phyloP scores from a whole-genome alignment of 1,140 invertebrate species.

The Physella acuta region DNA sequence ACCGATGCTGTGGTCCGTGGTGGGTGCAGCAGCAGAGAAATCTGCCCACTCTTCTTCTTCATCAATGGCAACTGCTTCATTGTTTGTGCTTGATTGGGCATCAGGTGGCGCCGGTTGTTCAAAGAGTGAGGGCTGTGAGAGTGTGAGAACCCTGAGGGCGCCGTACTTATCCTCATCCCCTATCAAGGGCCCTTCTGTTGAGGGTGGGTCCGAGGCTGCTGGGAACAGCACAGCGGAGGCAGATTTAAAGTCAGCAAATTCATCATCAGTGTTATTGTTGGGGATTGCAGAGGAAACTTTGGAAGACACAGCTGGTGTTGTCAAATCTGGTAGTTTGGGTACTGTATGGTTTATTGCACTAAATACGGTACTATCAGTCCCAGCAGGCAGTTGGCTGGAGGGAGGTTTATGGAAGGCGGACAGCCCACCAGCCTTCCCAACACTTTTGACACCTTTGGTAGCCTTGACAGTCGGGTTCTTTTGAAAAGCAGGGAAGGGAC shows the following conservation, averaged over 20 bases:
- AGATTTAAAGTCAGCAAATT: conserved; percentile 40
- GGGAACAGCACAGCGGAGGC: conserved; percentile 11
- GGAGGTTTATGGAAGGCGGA: neutral
- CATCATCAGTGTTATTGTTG: conserved; percentile 1
- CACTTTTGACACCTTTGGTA: neutral
- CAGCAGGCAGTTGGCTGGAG: neutral
- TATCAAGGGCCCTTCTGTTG: conserved; percentile 40
- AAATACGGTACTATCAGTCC: too few relatives aligned
- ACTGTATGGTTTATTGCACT: conserved; percentile 1
- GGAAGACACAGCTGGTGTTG: neutral
- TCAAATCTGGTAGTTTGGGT: conserved; percentile 15
- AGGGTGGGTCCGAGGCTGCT: neutral
- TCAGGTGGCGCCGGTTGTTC: conserved; percentile 11
- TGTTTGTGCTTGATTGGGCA: neutral
- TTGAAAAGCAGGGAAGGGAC: conserved; percentile 31
- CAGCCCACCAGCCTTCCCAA: neutral
- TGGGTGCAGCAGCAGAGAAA: conserved; percentile 20
- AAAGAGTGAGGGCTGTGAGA: conserved; percentile 22
- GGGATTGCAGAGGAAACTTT: conserved; percentile 23
- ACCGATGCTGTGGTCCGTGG: neutral
- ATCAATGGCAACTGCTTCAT: conserved; percentile 14
- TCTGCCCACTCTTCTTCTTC: conserved; percentile 35
- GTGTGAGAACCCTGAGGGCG: conserved; percentile 49
- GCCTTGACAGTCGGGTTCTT: neutral
- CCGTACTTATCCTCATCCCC: conserved; percentile 62